Base-by-base conservation (phyloP, 1,140 invertebrate genomes). In the Notospermus geniculatus region DNA sequence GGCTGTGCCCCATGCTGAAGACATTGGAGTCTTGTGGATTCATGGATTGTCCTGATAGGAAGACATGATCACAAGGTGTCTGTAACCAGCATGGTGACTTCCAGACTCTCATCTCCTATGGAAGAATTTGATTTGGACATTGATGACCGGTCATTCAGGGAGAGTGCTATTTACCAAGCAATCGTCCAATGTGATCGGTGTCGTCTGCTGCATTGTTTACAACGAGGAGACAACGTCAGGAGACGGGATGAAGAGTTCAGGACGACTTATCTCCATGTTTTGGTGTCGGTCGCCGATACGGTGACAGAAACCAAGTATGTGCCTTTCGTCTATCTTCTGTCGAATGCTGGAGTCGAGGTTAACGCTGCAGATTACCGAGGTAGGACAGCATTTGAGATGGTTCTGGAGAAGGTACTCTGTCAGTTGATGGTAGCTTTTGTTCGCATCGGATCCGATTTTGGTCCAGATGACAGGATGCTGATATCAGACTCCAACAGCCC, bases 51-150 rank as follows among this genome's bases (percentile, higher is more conserved):
- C n/a, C n/a, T n/a, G n/a, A n/a, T n/a, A n/a, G n/a, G n/a, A n/a
- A n/a, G n/a, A n/a, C n/a, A n/a, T n/a, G n/a, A n/a, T n/a, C n/a
- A n/a, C n/a, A n/a, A n/a, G n/a, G n/a, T n/a, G n/a, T n/a, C n/a
- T n/a, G n/a, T n/a, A n/a, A n/a, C n/a, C n/a, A n/a, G n/a, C n/a
- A n/a, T n/a, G n/a, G n/a, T n/a, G n/a, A n/a, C n/a, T n/a, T n/a
- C n/a, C n/a, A n/a, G n/a, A n/a, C n/a, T n/a, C n/a, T n/a, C n/a
- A n/a, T n/a, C 32, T 15, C 32, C 32, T 36, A 50, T 50, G 46
- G 46, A 50, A 23, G 46, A 50, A 50, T 50, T 50, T n/a, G 19
- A 50, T 19, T 50, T 50, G 46, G 46, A 50, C n/a, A 50, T 50
- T 50, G 46, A 50, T 23, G 25, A 19, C 46, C 5, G 19, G 19